Conservation (phyloP, 2,888 invertebrate species). For the Plagodis pulveraria region DNA sequence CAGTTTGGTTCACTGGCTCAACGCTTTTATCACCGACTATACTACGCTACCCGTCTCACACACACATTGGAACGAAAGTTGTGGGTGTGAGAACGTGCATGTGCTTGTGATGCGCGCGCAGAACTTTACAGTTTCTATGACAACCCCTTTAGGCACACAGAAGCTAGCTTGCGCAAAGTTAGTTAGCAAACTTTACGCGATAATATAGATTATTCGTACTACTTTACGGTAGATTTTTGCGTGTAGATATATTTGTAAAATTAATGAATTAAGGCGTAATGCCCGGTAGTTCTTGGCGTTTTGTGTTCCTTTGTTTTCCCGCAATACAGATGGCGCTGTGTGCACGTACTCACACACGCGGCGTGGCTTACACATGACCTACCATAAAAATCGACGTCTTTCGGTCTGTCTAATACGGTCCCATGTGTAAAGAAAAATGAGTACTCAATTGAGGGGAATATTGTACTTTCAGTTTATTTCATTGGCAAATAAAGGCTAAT, state of each 20-base stretch:
- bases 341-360: slow-evolving; percentile 16
- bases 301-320: slow-evolving; percentile 70
- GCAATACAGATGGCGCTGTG: slow-evolving; percentile 53
- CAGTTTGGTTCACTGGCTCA: slow-evolving; percentile 15
- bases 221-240: slow-evolving; percentile 16
- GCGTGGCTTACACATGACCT: slow-evolving; percentile 17
- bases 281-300: slow-evolving; percentile 73
- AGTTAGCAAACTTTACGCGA: slow-evolving; percentile 28
- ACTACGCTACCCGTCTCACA: slow-evolving; percentile 59
- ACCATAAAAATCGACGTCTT: slow-evolving; percentile 31
- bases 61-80: slow-evolving; percentile 58
- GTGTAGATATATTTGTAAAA: slow-evolving; percentile 57
- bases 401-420: slow-evolving; percentile 19
- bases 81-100: slow-evolving; percentile 50
- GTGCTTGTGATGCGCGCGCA: slow-evolving; percentile 80
- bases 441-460: slow-evolving; percentile 16
- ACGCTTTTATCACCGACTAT: slow-evolving; percentile 52
- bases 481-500: slow-evolving; percentile 14
- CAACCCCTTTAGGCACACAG: slow-evolving; percentile 81
- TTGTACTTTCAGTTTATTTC: slow-evolving; percentile 10
- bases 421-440: slow-evolving; percentile 15
- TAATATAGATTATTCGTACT: slow-evolving; percentile 10
- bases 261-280: slow-evolving; percentile 81
- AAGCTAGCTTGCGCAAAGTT: slow-evolving; percentile 70
- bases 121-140: slow-evolving; percentile 81